A percentile compares a stretch with the other conserved stretches of the same genome.
These are phyloP conservation scores for Operophtera brumata DNA, from an alignment of 2,888 invertebrate genomes.

Conservation along the genomic window DNA sequence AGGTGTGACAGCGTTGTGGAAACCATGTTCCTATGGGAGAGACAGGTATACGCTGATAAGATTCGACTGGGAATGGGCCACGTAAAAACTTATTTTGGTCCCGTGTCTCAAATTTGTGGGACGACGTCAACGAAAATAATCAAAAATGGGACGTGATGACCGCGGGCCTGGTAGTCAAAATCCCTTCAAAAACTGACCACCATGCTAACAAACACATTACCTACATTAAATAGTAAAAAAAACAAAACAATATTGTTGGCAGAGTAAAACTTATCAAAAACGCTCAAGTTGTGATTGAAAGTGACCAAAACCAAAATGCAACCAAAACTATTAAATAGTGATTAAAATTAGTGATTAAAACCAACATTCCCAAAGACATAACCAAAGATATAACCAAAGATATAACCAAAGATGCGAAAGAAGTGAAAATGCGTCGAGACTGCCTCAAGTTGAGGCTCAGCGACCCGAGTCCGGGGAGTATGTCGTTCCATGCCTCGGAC, in stretches of 20 bases:
- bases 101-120: too few species aligned
- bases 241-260: too few species aligned
- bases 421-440: slow-evolving; percentile 66
- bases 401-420: slow-evolving; percentile 14
- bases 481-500: slow-evolving; percentile 67
- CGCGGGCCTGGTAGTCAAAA: too few species aligned
- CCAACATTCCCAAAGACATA: slow-evolving; percentile 19
- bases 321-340: background rate
- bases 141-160: too few species aligned
- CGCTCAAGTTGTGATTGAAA: background rate
- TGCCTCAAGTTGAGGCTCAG: slow-evolving; percentile 71
- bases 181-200: background rate
- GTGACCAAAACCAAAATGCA: background rate
- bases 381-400: slow-evolving; percentile 19
- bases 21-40: background rate
- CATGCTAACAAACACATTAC: background rate
- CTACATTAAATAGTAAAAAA: too few species aligned
- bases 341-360: background rate
- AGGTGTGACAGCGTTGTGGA: too few species aligned
- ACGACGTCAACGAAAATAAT: too few species aligned
- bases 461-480: slow-evolving; percentile 64
- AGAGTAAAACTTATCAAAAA: too few species aligned
- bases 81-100: too few species aligned
- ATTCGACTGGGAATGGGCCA: too few species aligned
- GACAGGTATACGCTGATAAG: too few species aligned